Conservation (phyloP, 2,888 invertebrate genomes). For the Caradrina kadenii region DNA sequence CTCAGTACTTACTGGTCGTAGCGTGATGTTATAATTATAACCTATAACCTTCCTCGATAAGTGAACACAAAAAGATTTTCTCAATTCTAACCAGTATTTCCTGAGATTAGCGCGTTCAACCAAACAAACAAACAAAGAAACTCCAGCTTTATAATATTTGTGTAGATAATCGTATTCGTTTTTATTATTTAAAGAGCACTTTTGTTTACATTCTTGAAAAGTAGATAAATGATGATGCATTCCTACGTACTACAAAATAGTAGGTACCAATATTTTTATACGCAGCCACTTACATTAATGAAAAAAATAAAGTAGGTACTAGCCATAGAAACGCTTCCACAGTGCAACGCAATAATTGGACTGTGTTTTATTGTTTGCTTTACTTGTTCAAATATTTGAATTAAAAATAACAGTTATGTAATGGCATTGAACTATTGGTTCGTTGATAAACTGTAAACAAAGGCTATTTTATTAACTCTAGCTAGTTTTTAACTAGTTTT, state of each 20-base stretch:
- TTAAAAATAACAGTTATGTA: conserved; percentile 34
- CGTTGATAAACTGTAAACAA: conserved; percentile 42
- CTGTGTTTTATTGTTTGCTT: conserved; percentile 30
- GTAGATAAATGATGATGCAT: conserved; percentile 3
- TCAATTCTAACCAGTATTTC: too few species aligned
- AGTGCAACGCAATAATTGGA: conserved; percentile 34
- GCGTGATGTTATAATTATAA: too few species aligned
- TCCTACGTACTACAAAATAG: background rate
- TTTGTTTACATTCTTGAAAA: too few species aligned
- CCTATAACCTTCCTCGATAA: too few species aligned
- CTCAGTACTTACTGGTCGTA: too few species aligned
- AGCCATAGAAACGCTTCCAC: background rate
- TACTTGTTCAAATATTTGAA: conserved; percentile 39
- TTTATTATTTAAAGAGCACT: too few species aligned
- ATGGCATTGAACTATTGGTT: conserved; percentile 31
- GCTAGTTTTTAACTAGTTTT: conserved; percentile 20
- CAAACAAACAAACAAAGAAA: too few species aligned
- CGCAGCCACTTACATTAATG: background rate
- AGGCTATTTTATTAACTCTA: conserved; percentile 20
- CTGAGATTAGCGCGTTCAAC: too few species aligned
- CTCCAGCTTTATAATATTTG: too few species aligned
- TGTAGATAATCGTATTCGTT: too few species aligned
- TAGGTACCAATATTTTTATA: background rate
- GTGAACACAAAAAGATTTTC: too few species aligned
- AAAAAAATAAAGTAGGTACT: background rate